phyloP scores from a whole-genome alignment of 2,797 vertebrate genomes.

The Apogon hyalosoma region DNA sequence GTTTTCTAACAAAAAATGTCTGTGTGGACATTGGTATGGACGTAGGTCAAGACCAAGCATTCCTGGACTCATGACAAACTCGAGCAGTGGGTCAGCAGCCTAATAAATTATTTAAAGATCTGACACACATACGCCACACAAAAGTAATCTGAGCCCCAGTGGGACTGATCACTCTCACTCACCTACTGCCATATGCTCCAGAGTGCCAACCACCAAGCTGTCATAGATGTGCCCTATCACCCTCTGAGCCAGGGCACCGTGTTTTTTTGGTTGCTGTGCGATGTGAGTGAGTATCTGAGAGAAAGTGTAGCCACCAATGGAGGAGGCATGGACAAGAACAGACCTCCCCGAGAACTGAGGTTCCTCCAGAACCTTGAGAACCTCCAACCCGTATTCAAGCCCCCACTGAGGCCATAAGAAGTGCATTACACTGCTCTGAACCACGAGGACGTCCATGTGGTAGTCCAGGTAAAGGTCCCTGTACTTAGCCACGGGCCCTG shows the following conservation, averaged over 20 bases:
- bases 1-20: too few relatives aligned
- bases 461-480: slow-evolving; percentile 76
- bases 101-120: slow-evolving; percentile 56
- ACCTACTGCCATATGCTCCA: slow-evolving; percentile 79
- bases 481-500: slow-evolving; percentile 71
- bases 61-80: slow-evolving; percentile 21
- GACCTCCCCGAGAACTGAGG: slow-evolving; percentile 65
- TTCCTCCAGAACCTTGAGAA: slow-evolving; percentile 73
- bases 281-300: slow-evolving; percentile 75
- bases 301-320: slow-evolving; percentile 84
- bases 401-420: slow-evolving; percentile 83
- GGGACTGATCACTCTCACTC: slow-evolving; percentile 42
- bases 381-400: slow-evolving; percentile 56
- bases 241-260: slow-evolving; percentile 52
- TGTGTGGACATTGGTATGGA: too few relatives aligned
- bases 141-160: slow-evolving; percentile 52
- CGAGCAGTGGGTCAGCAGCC: slow-evolving; percentile 30
- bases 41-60: not conserved
- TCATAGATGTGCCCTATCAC: slow-evolving; percentile 81
- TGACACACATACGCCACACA: slow-evolving; percentile 30
- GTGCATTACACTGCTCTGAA: slow-evolving; percentile 70
- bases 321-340: slow-evolving; percentile 81
- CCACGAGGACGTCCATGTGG: slow-evolving; percentile 78
- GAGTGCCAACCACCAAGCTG: slow-evolving; percentile 80
- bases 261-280: slow-evolving; percentile 28